These are phyloP conservation scores for Trichacis sp. DNA, from an alignment of 2,888 invertebrate genomes.

Conservation along the genomic window DNA sequence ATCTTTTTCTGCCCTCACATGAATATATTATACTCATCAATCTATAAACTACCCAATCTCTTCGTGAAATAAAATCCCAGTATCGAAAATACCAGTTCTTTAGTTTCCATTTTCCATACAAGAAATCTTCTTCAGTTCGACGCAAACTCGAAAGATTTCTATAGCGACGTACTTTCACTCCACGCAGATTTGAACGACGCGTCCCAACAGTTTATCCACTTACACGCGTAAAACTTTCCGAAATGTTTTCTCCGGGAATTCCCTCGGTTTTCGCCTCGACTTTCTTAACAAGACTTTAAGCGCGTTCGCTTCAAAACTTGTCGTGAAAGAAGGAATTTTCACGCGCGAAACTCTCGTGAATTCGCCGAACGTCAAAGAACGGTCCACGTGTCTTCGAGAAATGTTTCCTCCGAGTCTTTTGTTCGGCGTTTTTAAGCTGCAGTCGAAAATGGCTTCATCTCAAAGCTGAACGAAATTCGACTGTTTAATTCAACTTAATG, in stretches of 20 bases:
- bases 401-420: constrained; percentile 1
- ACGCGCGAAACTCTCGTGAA: constrained; percentile 3
- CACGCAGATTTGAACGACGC: constrained; percentile 14
- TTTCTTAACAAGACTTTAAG: constrained; percentile 17
- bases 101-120: too few relatives aligned
- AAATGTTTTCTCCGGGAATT: constrained; percentile 6
- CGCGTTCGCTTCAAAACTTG: constrained; percentile 11
- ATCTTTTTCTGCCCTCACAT: too few relatives aligned
- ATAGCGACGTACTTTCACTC: constrained; percentile 12
- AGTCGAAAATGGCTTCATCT: too few relatives aligned
- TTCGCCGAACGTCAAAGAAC: constrained; percentile 2
- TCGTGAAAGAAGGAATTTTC: constrained; percentile 7
- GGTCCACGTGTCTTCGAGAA: neutral
- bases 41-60: too few relatives aligned
- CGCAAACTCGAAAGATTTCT: too few relatives aligned
- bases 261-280: constrained; percentile 13
- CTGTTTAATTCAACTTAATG: too few relatives aligned
- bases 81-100: too few relatives aligned
- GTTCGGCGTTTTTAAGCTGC: too few relatives aligned
- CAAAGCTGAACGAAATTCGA: too few relatives aligned
- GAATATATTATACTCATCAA: too few relatives aligned
- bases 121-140: too few relatives aligned
- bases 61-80: too few relatives aligned
- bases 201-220: constrained; percentile 12
- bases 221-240: constrained; percentile 15